Evolutionary conservation across 2,888 invertebrate genomes (phyloP).

Genomic region (Notocelia uddmanniana): DNA sequence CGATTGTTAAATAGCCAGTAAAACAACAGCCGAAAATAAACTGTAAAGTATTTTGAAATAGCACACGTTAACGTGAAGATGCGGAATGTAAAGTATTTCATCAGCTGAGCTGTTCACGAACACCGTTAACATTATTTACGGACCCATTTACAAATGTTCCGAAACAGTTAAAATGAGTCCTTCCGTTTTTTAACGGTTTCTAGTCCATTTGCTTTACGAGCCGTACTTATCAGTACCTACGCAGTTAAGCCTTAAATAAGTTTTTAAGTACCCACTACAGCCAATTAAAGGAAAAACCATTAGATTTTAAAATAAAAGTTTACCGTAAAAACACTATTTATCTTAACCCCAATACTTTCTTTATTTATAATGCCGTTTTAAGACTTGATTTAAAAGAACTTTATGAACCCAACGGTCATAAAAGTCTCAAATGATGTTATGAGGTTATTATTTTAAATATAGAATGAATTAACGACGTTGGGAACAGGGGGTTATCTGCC

Average conservation of each 20-base stretch:
- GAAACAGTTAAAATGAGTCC: constrained; percentile 45
- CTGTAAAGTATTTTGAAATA: constrained; percentile 1
- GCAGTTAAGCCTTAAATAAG: constrained; percentile 62
- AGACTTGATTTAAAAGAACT: constrained; percentile 58
- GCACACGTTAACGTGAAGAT: constrained; percentile 22
- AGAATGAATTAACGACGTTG: constrained; percentile 51
- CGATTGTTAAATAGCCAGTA: neutral
- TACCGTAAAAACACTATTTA: constrained; percentile 63
- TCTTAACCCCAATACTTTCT: constrained; percentile 63
- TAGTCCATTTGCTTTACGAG: constrained; percentile 65
- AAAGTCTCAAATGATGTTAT: constrained; percentile 65
- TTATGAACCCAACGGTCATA: constrained; percentile 63
- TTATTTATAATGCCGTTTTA: constrained; percentile 64
- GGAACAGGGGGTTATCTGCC: constrained; percentile 49
- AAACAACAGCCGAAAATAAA: constrained; percentile 13
- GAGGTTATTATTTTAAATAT: constrained; percentile 67
- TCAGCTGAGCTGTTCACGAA: constrained; percentile 39
- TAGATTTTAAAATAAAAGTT: constrained; percentile 58
- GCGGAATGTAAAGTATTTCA: constrained; percentile 31
- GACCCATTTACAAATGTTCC: constrained; percentile 49
- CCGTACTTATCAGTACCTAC: constrained; percentile 48
- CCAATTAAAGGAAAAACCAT: constrained; percentile 73
- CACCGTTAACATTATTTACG: constrained; percentile 43
- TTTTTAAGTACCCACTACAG: constrained; percentile 62
- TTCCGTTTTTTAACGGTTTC: constrained; percentile 51